phyloP scores from a whole-genome alignment of 2,888 invertebrate genomes.

The Chloromyia formosa region DNA sequence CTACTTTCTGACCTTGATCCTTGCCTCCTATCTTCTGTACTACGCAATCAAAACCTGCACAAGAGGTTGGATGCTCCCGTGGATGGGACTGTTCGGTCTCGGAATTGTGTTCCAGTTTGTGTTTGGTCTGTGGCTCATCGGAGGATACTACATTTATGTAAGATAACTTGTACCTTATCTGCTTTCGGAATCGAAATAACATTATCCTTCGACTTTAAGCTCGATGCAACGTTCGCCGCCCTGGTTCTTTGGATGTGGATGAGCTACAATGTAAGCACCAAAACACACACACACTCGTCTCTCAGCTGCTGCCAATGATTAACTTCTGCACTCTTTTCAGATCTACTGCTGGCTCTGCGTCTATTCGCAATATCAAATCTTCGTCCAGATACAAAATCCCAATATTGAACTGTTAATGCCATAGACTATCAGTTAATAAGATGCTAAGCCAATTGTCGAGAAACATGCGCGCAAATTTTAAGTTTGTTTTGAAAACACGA shows the following conservation, averaged over 20 bases:
- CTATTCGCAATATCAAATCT: slow-evolving; percentile 83
- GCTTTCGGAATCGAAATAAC: not conserved
- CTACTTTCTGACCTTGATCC: slow-evolving; percentile 62
- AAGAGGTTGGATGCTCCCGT: slow-evolving; percentile 83
- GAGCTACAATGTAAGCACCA: slow-evolving; percentile 80
- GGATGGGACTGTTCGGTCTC: slow-evolving; percentile 75
- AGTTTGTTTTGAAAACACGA: too few relatives aligned
- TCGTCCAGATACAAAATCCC: slow-evolving; percentile 83
- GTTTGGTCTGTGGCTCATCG: slow-evolving; percentile 86
- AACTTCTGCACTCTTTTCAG: slow-evolving; percentile 65
- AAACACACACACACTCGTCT: not conserved
- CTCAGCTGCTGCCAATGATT: slow-evolving; percentile 12
- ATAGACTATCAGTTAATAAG: too few relatives aligned
- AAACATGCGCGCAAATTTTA: not conserved
- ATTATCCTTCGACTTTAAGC: slow-evolving; percentile 67
- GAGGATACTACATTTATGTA: slow-evolving; percentile 92
- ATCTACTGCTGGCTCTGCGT: slow-evolving; percentile 89
- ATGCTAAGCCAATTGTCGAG: not conserved
- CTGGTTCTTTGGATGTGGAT: slow-evolving; percentile 83
- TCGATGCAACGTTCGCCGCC: slow-evolving; percentile 81
- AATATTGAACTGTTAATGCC: slow-evolving; percentile 83
- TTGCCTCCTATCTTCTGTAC: slow-evolving; percentile 66
- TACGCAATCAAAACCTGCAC: slow-evolving; percentile 67
- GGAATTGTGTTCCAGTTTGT: slow-evolving; percentile 78
- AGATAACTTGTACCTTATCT: slow-evolving; percentile 61